phyloP scores from a whole-genome alignment of 2,113 vertebrate genomes.

The Xerus inauris region DNA sequence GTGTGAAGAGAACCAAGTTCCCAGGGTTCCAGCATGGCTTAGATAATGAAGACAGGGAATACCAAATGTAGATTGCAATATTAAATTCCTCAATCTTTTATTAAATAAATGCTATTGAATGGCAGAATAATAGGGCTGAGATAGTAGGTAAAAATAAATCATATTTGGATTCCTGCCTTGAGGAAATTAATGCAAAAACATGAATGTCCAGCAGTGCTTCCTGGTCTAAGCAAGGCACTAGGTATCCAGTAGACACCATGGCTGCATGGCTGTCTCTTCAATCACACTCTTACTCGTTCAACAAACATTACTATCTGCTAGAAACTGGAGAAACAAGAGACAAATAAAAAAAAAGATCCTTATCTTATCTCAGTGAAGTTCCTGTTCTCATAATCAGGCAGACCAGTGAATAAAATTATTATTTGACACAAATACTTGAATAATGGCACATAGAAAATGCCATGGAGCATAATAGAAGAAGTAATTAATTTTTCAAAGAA shows the following conservation, averaged over 20 bases:
- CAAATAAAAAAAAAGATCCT: not conserved
- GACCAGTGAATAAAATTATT: conserved; percentile 26
- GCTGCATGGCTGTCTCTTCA: not conserved
- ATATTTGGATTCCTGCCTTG: not conserved
- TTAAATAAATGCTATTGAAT: not conserved
- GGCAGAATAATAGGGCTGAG: not conserved
- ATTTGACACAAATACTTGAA: conserved; percentile 4
- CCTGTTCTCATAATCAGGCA: not conserved
- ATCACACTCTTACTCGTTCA: not conserved
- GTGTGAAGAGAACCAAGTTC: not conserved
- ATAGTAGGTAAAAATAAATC: not conserved
- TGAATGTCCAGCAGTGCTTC: not conserved
- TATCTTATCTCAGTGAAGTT: not conserved
- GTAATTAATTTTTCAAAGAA: conserved; percentile 46
- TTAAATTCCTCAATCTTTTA: conserved; percentile 15
- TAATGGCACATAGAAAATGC: conserved; percentile 2
- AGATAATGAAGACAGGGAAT: not conserved
- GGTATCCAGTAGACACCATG: not conserved
- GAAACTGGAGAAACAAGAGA: not conserved
- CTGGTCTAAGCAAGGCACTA: not conserved
- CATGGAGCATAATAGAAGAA: not conserved
- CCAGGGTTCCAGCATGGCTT: not conserved
- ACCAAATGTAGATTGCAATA: not conserved
- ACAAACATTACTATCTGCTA: not conserved
- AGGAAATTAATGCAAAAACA: conserved; percentile 11